Evolutionary conservation across 2,797 vertebrate species (phyloP), one percentile per base, ranked within the genome.

Genomic region (Aratinga solstitialis): DNA sequence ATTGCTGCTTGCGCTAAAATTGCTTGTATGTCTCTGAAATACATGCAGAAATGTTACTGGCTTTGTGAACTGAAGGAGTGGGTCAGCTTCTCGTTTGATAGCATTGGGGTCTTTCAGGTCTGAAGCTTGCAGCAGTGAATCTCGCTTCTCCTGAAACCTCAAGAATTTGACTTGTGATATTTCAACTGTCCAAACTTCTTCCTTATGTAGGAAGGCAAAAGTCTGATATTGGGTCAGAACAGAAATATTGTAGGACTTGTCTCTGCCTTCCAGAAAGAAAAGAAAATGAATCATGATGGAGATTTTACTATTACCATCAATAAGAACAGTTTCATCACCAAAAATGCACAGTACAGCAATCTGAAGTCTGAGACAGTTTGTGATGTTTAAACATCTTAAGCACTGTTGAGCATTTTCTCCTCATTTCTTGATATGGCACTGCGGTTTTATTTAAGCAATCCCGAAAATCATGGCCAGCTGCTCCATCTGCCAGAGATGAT

Each of bases 401-500:
- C 94, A 95, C 92, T 96, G 95, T 96, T 96, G 94, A 95, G 92
- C 94, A 14, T 96, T 96, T 95, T 95, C 92, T 87, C 92, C 93
- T 54, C 94, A 91, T 95, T 95, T 97, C 95, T 96, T 95, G 95
- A 87, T 96, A 95, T 94, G 95, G 94, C 96, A 94, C 95, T 80
- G 95, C 30, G 54, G 92, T 95, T 97, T 96, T 96, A 96, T 96
- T 96, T 96, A 97, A 96, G 95, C 95, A 94, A 95, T 97, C 94
- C 93, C 9, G 63, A 96, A 96, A 96, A 97, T 89, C 87, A 53
- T 95, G 96, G 94, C 96, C 95, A 96, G 95, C 96, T 96, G 96
- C 90, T 96, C 94, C 96, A 97, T 95, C 96, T 97, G 96, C 96
- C 96, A 96, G 96, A 84, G 96, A 93, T 89, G 96, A 97, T 94